phyloP scores from a whole-genome alignment of 2,113 vertebrate species.

The Callocephalon fimbriatum region DNA sequence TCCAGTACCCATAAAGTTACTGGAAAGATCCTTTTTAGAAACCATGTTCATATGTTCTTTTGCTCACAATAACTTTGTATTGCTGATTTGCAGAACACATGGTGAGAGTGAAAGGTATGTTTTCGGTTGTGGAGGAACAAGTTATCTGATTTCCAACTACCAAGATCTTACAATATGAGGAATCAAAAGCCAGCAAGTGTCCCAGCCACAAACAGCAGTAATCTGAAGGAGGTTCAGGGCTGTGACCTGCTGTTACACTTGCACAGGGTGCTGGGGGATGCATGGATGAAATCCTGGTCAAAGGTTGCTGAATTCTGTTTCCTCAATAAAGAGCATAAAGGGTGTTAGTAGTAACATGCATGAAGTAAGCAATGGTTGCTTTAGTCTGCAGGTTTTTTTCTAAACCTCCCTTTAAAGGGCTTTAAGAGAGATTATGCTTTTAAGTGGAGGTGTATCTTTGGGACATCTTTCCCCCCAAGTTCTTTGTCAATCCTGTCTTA shows the following conservation, averaged over 20 bases:
- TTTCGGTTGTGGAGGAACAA: neutral
- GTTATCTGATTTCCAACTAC: neutral
- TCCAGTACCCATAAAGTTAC: neutral
- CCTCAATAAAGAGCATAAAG: neutral
- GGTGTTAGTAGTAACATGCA: no score
- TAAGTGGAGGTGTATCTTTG: neutral
- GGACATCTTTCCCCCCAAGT: neutral
- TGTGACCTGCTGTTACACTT: neutral
- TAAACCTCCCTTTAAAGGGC: neutral
- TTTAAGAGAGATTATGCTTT: neutral
- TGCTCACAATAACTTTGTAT: neutral
- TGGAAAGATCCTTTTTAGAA: neutral
- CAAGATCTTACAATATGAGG: neutral
- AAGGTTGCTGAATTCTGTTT: neutral
- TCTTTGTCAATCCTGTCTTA: neutral
- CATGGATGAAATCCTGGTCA: neutral
- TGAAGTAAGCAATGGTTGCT: neutral
- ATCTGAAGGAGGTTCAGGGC: neutral
- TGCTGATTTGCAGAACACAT: neutral
- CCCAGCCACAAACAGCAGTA: neutral
- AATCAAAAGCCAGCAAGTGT: neutral
- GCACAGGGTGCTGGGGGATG: rapidly evolving
- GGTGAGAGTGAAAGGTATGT: neutral
- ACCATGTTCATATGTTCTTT: rapidly evolving
- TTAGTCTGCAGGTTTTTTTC: neutral